Base-by-base conservation (phyloP, 1,140 invertebrate species). In the Papilio machaon region DNA sequence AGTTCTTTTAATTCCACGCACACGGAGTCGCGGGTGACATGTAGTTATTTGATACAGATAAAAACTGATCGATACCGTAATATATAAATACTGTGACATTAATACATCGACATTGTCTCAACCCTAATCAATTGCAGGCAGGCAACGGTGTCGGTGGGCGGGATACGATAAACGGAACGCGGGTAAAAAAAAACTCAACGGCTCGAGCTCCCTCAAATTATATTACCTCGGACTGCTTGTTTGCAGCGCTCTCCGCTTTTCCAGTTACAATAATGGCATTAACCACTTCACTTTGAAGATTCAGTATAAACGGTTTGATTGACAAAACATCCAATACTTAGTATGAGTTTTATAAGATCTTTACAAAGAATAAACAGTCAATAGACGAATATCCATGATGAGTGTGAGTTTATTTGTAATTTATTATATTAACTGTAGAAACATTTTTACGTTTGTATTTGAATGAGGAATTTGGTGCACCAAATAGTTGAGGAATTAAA, bases 401-500 rank as follows among this genome's bases (percentile, higher is more conserved):
- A 43, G 7, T 43, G 2, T 43, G 4, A 43, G 38, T 4, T 2
- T 2, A 43, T 43, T 43, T 43, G 4, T 43, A 43, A 4, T 43
- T 6, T 43, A 43, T 43, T 4, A 43, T 43, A 2, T 43, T 43
- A 43, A 4, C 7, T 43, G 38, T 43, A 43, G 7, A 7, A 30
- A 30, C 23, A 30, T 30, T 30, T 30, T 30, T 30, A 30, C 2
- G 23, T 30, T 30, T 30, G 38, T 4, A 7, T 43, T 2, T 43
- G 38, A 4, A 43, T 6, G 38, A 7, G 38, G 38, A 43, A 43
- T 43, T 43, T 43, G 38, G 82, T 85, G 81, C 82, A 82, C 79
- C 52, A 54, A 83, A 87, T 84, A 87, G 84, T 82, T 83, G 82
- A 85, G 81, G 84, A 89, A 91, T 90, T 88, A 89, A 82, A 83